Percentiles rank a stretch among this genome's conserved stretches.
Evolutionary conservation across 2,113 vertebrate species (phyloP).

Genomic region (Nipponia nippon): DNA sequence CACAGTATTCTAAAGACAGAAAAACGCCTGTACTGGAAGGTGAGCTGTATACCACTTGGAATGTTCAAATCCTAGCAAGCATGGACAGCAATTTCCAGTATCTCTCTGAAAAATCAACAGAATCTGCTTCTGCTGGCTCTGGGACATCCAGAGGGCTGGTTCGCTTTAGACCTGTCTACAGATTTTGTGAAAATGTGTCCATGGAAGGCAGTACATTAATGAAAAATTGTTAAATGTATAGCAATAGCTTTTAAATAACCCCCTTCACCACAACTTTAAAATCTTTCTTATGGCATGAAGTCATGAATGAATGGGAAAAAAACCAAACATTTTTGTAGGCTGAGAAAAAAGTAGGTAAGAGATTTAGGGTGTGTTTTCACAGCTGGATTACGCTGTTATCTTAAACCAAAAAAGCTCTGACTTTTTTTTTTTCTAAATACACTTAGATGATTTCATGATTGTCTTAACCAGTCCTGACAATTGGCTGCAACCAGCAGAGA

Average conservation of each 20-base stretch:
- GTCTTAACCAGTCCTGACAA: background rate
- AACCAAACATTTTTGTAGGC: background rate
- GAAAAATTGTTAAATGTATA: background rate
- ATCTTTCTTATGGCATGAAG: background rate
- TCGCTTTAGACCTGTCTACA: background rate
- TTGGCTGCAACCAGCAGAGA: background rate
- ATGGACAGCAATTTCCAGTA: background rate
- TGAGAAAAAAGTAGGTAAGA: background rate
- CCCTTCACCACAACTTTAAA: background rate
- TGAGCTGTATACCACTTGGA: background rate
- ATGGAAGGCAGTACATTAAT: background rate
- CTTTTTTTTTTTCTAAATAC: background rate
- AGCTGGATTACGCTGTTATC: background rate
- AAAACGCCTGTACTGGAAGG: background rate
- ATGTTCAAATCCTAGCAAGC: background rate
- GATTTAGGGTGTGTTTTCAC: background rate
- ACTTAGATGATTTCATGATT: background rate
- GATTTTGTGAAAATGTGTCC: background rate
- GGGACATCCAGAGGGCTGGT: background rate
- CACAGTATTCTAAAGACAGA: background rate
- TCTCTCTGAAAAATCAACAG: background rate
- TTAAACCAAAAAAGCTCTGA: background rate
- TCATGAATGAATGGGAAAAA: background rate
- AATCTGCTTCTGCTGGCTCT: background rate
- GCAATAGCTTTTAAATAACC: background rate